Evolutionary conservation across 2,113 vertebrate species (phyloP), one percentile per base, ranked within the genome.

Genomic region (Ia io): DNA sequence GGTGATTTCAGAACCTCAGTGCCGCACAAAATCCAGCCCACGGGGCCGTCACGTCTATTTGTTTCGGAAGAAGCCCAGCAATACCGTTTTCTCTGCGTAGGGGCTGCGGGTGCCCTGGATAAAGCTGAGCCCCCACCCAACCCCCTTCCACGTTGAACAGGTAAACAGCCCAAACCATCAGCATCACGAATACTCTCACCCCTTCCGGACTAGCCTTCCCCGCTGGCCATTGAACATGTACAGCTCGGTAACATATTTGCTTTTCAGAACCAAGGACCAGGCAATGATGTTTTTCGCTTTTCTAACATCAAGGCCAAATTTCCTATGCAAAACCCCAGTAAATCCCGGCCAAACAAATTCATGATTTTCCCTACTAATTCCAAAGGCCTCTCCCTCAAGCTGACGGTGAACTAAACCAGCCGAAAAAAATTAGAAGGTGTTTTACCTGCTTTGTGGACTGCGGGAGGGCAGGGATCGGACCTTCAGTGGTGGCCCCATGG

Each of bases 341-440:
- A 11, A 37, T 8, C 16, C 69, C 89, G 49, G 70, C 56, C 23
- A n/a, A 49, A 82, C 28, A 47, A 18, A 79, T 17, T 5, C 14
- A 1, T 0, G 5, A 10, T 30, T 42, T 12, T 7, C 40, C 40
- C 53, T 0, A 28, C 59, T n/a, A 0, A 18, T 25, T 17, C 69
- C 76, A 14, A 32, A 18, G 40, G 59, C 42, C 59, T 51, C 53
- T 37, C n/a, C 30, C 79, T 67, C 61, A 14, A 5, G 32, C 0
- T 30, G 22, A 47, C 70, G 67, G 65, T 2, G 4, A 90, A 18
- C 12, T 23, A 32, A 77, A n/a, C 8, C n/a, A 40, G 83, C 42
- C 79, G 32, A 10, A 78, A 28, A n/a, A 49, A 47, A 37, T 10
- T 11, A 13, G 32, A 44, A 51, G 44, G 53, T 3, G 1, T 30